These are phyloP conservation scores for Morone chrysops DNA, from an alignment of 2,113 vertebrate genomes.

Conservation along the genomic window DNA sequence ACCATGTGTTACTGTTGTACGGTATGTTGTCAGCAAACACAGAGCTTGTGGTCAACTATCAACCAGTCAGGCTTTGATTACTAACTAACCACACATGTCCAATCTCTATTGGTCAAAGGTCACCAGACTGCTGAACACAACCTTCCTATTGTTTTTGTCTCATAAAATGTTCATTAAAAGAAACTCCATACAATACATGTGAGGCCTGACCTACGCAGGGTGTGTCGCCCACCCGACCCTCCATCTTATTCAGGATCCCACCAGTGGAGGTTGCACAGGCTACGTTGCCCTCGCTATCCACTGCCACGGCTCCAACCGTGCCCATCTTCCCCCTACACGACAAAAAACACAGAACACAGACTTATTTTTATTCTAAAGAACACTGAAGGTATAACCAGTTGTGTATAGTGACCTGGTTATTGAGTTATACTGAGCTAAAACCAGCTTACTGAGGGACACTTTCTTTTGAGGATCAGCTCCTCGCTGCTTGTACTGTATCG, in stretches of 20 bases:
- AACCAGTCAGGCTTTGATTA: conserved; percentile 2
- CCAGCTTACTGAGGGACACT: not conserved
- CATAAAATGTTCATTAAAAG: not conserved
- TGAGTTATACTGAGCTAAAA: not conserved
- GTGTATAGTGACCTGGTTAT: not conserved
- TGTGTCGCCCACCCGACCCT: conserved; percentile 90
- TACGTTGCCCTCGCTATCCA: conserved; percentile 86
- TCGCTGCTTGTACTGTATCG: not conserved
- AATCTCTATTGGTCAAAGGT: conserved; percentile 10
- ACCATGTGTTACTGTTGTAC: not conserved
- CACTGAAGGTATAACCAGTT: not conserved
- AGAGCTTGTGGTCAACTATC: conserved; percentile 1
- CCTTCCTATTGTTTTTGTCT: not conserved
- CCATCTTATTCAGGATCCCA: conserved; percentile 89
- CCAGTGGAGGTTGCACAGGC: conserved; percentile 88
- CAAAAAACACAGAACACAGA: conserved; percentile 47
- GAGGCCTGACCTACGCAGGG: conserved; percentile 84
- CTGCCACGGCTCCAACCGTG: conserved; percentile 88
- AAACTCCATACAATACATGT: not conserved
- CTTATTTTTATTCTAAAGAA: not conserved
- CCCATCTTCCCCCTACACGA: conserved; percentile 87
- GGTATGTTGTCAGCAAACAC: not conserved
- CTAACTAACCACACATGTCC: not conserved
- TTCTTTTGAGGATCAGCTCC: not conserved
- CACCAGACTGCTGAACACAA: not conserved